phyloP scores from a whole-genome alignment of 2,888 invertebrate species.

The Parasteatoda lunata region DNA sequence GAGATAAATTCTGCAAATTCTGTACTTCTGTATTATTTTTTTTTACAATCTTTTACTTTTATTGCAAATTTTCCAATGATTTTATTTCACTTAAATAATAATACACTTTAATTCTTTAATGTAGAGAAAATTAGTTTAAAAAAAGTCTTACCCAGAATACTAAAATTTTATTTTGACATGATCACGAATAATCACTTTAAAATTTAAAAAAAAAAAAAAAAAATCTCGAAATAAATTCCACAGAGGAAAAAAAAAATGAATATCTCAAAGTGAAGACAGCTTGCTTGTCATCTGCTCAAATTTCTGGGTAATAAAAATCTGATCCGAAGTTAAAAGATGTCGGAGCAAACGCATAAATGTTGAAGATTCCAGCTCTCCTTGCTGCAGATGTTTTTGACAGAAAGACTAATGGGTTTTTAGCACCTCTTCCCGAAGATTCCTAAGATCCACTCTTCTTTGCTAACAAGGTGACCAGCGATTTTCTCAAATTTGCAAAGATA shows the following conservation, averaged over 20 bases:
- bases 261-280: neutral
- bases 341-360: constrained; percentile 56
- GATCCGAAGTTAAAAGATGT: constrained; percentile 55
- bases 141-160: too few relatives aligned
- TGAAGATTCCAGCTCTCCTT: constrained; percentile 30
- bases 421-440: constrained; percentile 47
- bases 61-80: too few relatives aligned
- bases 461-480: constrained; percentile 28
- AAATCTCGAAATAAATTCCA: neutral
- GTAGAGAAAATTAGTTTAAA: too few relatives aligned
- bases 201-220: neutral
- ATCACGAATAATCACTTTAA: too few relatives aligned
- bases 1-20: too few relatives aligned
- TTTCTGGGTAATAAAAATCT: constrained; percentile 43
- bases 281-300: neutral
- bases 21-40: too few relatives aligned
- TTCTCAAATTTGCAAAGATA: neutral
- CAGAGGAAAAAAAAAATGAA: neutral
- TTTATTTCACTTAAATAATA: too few relatives aligned
- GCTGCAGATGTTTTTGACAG: constrained; percentile 54
- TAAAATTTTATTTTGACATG: too few relatives aligned
- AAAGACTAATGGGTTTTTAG: constrained; percentile 60
- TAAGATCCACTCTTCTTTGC: constrained; percentile 17
- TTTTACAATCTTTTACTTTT: too few relatives aligned
- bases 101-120: too few relatives aligned